Evolutionary conservation across 2,888 invertebrate species (phyloP).

Genomic region (Ormyrus rosae): DNA sequence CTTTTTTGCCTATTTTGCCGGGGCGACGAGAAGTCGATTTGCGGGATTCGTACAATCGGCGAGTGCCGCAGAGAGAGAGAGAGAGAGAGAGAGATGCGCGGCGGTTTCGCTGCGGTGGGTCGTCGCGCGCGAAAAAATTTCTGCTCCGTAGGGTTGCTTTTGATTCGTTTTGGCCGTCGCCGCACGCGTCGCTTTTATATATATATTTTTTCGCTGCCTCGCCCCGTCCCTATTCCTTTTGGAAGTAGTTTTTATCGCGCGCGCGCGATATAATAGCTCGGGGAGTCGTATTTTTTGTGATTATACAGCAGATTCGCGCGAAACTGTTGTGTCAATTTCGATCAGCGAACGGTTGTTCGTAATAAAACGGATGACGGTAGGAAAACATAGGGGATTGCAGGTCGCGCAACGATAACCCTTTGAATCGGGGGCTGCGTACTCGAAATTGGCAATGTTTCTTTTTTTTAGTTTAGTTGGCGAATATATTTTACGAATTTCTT

Average conservation of each 20-base stretch:
- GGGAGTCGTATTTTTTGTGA: conserved; percentile 49
- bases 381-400: conserved; percentile 30
- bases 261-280: conserved; percentile 38
- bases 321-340: conserved; percentile 47
- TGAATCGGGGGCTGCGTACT: not conserved
- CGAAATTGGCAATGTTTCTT: not conserved
- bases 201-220: not conserved
- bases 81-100: conserved; percentile 52
- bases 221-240: conserved; percentile 7
- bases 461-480: not conserved
- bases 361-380: conserved; percentile 43
- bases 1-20: conserved; percentile 40
- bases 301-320: conserved; percentile 41
- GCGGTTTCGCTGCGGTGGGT: conserved; percentile 37
- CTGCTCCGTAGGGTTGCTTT: conserved; percentile 47
- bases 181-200: conserved; percentile 46
- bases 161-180: conserved; percentile 50
- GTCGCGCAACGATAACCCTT: conserved; percentile 27
- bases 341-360: conserved; percentile 34
- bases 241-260: conserved; percentile 45
- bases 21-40: conserved; percentile 56
- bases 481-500: too few relatives aligned
- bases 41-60: conserved; percentile 49
- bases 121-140: conserved; percentile 51
- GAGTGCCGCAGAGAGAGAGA: not conserved